Evolutionary conservation across 1,140 invertebrate species (phyloP), one percentile per base, ranked within the genome.

Genomic region (Philopotamus ludificatus): DNA sequence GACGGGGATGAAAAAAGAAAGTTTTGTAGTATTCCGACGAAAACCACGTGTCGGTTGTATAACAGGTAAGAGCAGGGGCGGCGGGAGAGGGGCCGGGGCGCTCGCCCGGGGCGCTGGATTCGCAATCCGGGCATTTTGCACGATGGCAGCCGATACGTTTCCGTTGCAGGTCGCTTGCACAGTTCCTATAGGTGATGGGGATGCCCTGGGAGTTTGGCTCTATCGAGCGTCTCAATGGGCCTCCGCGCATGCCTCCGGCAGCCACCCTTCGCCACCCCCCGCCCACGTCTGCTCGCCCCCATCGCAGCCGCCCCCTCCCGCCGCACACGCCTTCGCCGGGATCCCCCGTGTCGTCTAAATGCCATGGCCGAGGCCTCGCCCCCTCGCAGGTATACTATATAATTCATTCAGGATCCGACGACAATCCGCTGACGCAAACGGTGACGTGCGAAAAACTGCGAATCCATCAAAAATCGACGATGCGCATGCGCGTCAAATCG

Each of bases 211-310:
- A 61, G 51, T 47, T 44, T 47, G 50, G 65, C 65, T 67, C 59
- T 59, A 67, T 67, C 65, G 65, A 67, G 60, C 65, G 65, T 51
- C 41, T 45, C 59, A 63, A 67, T 63, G 59, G 60, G 55, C 26
- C 45, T 55, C 25, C 39, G 60, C 65, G 53, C 65, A 26, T 67
- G 65, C 65, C 34, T 59, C 39, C 34, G n/a, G n/a, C n/a, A n/a
- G n/a, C 22, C 58, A 16, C 20, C 15, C 26, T 57, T 7, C 51
- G 21, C 55, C 55, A 58, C 51, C 28, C 10, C 3, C 42, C 57
- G 44, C 42, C 42, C 34, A 42, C 16, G 2, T 18, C 1, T 26
- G 47, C 21, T 16, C 20, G 34, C 34, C n/a, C n/a, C n/a, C n/a
- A n/a, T n/a, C n/a, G 28, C 44, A 20, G 44, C 55, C 55, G 21